These are phyloP conservation scores for Thalassarche chlororhynchos DNA, from an alignment of 2,113 vertebrate species.

Conservation along the genomic window DNA sequence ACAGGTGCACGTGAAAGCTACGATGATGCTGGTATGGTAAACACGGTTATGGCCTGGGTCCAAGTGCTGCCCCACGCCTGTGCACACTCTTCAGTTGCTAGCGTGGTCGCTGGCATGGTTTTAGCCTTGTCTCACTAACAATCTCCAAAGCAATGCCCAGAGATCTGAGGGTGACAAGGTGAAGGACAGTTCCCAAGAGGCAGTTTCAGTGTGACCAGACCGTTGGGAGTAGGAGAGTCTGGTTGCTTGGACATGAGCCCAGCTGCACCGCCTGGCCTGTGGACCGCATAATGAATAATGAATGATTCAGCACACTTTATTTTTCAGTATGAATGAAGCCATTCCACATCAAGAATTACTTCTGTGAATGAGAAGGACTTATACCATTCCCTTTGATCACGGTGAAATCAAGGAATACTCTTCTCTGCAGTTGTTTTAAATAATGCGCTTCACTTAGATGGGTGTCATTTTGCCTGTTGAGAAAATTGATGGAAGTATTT, in stretches of 20 bases:
- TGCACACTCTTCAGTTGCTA: background rate
- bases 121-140: background rate
- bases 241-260: background rate
- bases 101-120: fast-evolving
- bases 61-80: background rate
- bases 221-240: background rate
- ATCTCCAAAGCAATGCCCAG: background rate
- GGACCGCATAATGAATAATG: background rate
- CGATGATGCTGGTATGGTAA: background rate
- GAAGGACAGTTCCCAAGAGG: background rate
- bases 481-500: background rate
- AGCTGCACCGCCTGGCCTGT: background rate
- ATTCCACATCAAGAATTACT: background rate
- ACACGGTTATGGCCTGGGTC: background rate
- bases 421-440: background rate
- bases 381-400: fast-evolving
- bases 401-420: background rate
- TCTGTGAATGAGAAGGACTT: background rate
- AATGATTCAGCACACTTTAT: background rate
- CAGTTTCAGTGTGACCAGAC: background rate
- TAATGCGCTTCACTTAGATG: background rate
- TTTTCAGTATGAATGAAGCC: background rate
- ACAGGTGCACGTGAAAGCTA: background rate
- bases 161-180: background rate
- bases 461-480: background rate